A percentile compares a stretch with the other conserved stretches of the same genome.
Conservation (phyloP, 1,140 invertebrate genomes). For the Conus ventricosus region DNA sequence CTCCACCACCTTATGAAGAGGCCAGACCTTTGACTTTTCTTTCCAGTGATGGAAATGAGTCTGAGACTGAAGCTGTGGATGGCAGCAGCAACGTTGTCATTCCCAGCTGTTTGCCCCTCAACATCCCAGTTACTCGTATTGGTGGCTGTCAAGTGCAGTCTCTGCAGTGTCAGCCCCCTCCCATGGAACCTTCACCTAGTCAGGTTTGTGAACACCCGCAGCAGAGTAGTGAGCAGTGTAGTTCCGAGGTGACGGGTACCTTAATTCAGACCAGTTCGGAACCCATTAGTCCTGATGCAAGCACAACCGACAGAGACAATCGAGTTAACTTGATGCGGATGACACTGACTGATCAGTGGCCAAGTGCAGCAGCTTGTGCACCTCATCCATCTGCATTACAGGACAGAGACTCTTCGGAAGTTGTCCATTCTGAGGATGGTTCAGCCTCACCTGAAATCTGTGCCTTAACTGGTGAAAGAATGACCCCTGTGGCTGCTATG, state of each 20-base stretch:
- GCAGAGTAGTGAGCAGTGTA: neutral
- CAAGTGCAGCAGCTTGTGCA: neutral
- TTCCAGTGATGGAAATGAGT: neutral
- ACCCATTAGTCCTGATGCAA: constrained; percentile 9
- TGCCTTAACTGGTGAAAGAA: constrained; percentile 20
- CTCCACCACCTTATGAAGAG: constrained; percentile 32
- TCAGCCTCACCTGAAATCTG: constrained; percentile 29
- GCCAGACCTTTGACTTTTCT: neutral
- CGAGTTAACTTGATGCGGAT: neutral
- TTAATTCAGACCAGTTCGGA: neutral
- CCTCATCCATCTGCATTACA: neutral
- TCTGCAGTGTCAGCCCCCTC: constrained; percentile 4
- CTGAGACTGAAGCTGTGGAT: constrained; percentile 22
- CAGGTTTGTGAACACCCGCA: neutral
- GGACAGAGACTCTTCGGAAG: neutral
- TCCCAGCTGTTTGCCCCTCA: neutral
- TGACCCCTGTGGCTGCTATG: constrained; percentile 20
- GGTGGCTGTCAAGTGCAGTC: constrained; percentile 8
- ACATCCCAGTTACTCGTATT: constrained; percentile 27
- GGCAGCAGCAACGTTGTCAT: constrained; percentile 1
- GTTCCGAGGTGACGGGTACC: neutral
- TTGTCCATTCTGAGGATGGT: neutral
- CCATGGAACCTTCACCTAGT: neutral
- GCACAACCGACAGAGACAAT: neutral
- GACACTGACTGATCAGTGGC: neutral